Evolutionary conservation across 2,113 vertebrate genomes (phyloP).

Genomic region (Herpailurus yagouaroundi): DNA sequence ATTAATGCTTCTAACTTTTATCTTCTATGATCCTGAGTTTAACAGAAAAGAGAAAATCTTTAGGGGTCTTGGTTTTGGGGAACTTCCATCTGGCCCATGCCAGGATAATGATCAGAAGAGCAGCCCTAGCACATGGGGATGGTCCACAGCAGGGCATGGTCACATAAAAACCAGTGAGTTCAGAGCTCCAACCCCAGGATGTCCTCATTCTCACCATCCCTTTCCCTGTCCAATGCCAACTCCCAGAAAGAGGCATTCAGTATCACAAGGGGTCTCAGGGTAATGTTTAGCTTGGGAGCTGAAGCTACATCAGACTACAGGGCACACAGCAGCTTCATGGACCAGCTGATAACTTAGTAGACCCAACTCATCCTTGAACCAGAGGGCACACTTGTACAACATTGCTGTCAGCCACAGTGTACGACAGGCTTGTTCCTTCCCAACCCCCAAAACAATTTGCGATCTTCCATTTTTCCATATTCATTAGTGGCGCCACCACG

Average conservation of each 20-base stretch:
- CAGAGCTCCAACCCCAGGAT: background rate
- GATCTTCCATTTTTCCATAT: background rate
- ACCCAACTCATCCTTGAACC: background rate
- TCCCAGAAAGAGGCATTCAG: background rate
- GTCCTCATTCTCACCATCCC: background rate
- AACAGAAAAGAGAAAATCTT: background rate
- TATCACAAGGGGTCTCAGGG: background rate
- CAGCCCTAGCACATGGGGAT: background rate
- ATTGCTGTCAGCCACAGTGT: background rate
- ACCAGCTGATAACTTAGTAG: background rate
- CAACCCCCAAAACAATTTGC: background rate
- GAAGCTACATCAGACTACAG: background rate
- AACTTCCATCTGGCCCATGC: background rate
- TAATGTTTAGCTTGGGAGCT: background rate
- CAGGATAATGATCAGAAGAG: background rate
- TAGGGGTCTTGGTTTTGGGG: background rate
- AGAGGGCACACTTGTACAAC: background rate
- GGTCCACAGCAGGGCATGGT: background rate
- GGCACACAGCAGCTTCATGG: background rate
- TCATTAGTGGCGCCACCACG: background rate
- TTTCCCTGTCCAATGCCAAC: background rate
- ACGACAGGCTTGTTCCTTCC: background rate
- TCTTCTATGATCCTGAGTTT: background rate
- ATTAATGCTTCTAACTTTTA: background rate
- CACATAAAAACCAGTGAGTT: background rate